Conservation (phyloP, 2,113 vertebrate species). For the Brienomyrus longianalis region DNA sequence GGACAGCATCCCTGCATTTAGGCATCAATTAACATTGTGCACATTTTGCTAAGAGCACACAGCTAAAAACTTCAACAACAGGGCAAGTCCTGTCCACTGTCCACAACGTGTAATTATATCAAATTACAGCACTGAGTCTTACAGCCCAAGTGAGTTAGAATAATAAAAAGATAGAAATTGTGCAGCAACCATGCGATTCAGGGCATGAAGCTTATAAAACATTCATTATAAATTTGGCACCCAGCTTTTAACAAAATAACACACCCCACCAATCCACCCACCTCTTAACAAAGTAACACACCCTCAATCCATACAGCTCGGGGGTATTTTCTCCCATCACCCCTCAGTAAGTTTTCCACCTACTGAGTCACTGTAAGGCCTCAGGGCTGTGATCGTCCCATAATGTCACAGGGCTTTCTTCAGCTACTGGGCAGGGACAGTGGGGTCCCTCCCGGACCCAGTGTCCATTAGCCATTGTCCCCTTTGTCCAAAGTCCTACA, state of each 20-base stretch:
- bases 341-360: background rate
- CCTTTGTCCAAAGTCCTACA: background rate
- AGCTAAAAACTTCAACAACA: background rate
- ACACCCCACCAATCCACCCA: background rate
- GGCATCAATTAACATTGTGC: background rate
- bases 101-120: background rate
- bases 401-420: slow-evolving; percentile 26
- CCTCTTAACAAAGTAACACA: background rate
- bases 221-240: background rate
- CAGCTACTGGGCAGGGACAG: slow-evolving; percentile 24
- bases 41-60: background rate
- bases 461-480: slow-evolving; percentile 25
- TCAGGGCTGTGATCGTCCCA: slow-evolving; percentile 23
- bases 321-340: background rate
- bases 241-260: slow-evolving; percentile 8
- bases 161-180: background rate
- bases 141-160: background rate
- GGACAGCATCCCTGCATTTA: background rate
- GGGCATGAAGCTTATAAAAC: background rate
- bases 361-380: slow-evolving; percentile 6
- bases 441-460: slow-evolving; percentile 16
- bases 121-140: background rate
- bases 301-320: background rate
- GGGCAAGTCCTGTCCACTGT: background rate
- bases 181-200: background rate